Base-by-base conservation (phyloP, 2,113 vertebrate species). In the Catharus minimus region DNA sequence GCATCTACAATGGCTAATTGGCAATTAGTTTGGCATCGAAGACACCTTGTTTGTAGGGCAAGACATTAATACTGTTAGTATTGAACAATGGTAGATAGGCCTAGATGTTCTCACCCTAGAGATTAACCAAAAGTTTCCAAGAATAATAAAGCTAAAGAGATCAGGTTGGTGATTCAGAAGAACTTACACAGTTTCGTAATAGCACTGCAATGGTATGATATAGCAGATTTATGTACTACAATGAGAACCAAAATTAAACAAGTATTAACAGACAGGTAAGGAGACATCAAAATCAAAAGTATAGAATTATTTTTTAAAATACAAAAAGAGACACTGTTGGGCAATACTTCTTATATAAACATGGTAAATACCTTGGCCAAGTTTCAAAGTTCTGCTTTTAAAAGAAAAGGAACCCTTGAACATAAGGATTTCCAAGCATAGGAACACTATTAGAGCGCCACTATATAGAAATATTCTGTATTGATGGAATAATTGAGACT, bases 261-360 rank as follows among this genome's bases (percentile, higher is more conserved):
- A 44, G 2, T 36, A 65, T 49, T 66, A 81, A 86, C 4, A 69
- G 43, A 33, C 9, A 52, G 4, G 5, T 15, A 65, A 20, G 17
- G 4, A 55, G 26, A 46, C 26, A 64, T 2, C 38, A 85, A 88
- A 76, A 73, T 15, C 30, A 53, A 41, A 47, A 89, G 27, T 26
- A 73, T 0, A 56, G 4, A 20, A 56, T 16, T 3, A 2, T 24
- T 3, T 53, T 76, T 66, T 57, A 1, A 7, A 30, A 30, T 47
- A 9, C 32, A 41, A 55, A 43, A 38, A 22, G 43, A 43, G 3
- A 36, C 4, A 32, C 5, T 36, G 10, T 18, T 65, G 10, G 17
- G 11, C 28, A 82, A 61, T 18, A 65, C 5, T 52, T 36, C 24
- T 50, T 7, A 65, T 65, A 30, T 66, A 84, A 62, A 60, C 26